Percentiles rank a stretch among this genome's conserved stretches.
phyloP scores from a whole-genome alignment of 2,888 invertebrate genomes.

The Achlya flavicornis region DNA sequence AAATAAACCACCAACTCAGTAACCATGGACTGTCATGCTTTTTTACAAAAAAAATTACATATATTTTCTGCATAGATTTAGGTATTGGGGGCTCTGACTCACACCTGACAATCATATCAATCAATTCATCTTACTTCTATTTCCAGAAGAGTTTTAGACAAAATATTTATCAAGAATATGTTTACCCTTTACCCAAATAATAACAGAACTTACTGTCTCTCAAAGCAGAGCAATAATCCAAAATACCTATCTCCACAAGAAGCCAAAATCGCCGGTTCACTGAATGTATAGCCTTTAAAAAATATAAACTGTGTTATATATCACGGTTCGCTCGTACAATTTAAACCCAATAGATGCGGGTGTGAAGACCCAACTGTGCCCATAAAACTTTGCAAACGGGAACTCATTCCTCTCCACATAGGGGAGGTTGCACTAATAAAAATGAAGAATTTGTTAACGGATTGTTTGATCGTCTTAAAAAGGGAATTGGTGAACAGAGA shows the following conservation, averaged over 20 bases:
- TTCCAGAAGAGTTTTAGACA: too few relatives aligned
- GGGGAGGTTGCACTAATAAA: background rate
- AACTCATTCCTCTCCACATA: slow-evolving; percentile 22
- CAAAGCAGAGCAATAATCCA: background rate
- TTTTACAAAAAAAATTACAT: too few relatives aligned
- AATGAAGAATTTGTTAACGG: too few relatives aligned
- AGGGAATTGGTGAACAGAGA: too few relatives aligned
- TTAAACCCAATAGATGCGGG: slow-evolving; percentile 35
- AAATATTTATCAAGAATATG: background rate
- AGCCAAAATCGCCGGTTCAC: background rate
- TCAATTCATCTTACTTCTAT: too few relatives aligned
- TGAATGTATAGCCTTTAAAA: background rate
- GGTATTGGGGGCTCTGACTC: too few relatives aligned
- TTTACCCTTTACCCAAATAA: background rate
- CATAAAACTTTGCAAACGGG: slow-evolving; percentile 31
- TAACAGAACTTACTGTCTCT: too few relatives aligned
- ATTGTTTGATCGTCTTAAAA: too few relatives aligned
- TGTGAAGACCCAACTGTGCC: slow-evolving; percentile 21
- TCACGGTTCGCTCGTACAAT: slow-evolving; percentile 4
- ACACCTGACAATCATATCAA: too few relatives aligned
- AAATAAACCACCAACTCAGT: too few relatives aligned
- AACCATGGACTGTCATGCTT: too few relatives aligned
- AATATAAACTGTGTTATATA: background rate
- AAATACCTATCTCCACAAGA: background rate
- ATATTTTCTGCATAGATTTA: background rate